Percentiles rank a stretch among this genome's conserved stretches.
Conservation (phyloP, 1,140 invertebrate genomes). For the Octopus sinensis region DNA sequence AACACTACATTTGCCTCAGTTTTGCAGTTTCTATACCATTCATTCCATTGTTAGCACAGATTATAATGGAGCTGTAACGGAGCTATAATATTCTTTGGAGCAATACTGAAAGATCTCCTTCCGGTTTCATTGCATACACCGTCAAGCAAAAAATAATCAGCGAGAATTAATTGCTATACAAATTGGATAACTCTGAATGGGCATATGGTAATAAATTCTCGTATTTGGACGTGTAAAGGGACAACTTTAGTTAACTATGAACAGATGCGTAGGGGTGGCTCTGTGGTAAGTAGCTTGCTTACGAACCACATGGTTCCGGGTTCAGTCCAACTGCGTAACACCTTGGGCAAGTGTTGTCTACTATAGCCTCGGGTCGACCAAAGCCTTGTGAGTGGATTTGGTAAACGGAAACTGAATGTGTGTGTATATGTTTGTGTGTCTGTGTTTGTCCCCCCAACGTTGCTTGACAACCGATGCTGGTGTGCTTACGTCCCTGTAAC, state of each 20-base stretch:
- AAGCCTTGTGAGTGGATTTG: too few species aligned
- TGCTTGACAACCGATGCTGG: too few species aligned
- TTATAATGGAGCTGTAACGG: background rate
- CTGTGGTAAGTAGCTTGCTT: too few species aligned
- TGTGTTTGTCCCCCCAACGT: too few species aligned
- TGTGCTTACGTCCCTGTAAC: too few species aligned
- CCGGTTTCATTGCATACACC: background rate
- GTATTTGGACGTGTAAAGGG: background rate
- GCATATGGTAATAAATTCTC: background rate
- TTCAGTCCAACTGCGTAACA: too few species aligned
- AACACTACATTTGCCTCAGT: background rate
- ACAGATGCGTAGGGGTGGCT: background rate
- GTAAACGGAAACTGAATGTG: too few species aligned
- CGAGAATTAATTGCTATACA: background rate
- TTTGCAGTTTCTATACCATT: background rate
- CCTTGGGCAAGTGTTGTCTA: too few species aligned
- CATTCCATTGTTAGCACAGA: background rate
- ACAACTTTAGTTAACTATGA: constrained; percentile 4
- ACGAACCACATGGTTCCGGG: too few species aligned
- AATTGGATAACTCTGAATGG: background rate
- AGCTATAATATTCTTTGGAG: background rate
- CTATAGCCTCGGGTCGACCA: too few species aligned
- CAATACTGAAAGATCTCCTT: background rate
- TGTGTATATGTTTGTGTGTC: too few species aligned
- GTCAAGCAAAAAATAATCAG: background rate